Evolutionary conservation across 2,113 vertebrate genomes (phyloP), one percentile per base, ranked within the genome.

Genomic region (Todiramphus saurophagus): DNA sequence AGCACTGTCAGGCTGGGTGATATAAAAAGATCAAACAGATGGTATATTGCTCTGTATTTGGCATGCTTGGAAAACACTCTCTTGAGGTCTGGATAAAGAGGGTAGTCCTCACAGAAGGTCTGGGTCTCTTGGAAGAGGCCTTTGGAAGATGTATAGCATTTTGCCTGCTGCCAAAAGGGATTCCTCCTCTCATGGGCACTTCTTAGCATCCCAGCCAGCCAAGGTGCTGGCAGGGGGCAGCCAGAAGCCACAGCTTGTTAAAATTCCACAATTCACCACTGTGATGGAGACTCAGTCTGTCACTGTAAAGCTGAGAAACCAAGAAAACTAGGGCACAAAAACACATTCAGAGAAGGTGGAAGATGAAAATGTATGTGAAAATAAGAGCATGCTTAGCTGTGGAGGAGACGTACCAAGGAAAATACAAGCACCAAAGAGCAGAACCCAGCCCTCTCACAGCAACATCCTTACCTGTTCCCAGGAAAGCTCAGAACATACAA

Each of bases 181-280:
- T 27, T 92, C 33, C 27, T 74, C 5, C 56, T 87, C 56, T 43
- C 50, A 35, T 2, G 19, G 46, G n/a, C n/a, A 46, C 60, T 62
- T 28, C 28, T 83, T 43, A 83, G 58, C 46, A 50, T 15, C 60
- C 56, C 58, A 83, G 39, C 13, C 44, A 81, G 83, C 15, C 48
- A 35, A 33, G 30, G 17, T 27, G 10, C 12, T 10, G 4, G 21
- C 4, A 0, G 15, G 9, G 2, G 74, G 37, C n/a, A 93, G 39
- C 17, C 21, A 41, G 48, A 60, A 69, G 55, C 7, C 33, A 48
- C 28, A 21, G 37, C 10, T 72, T 5, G 1, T 63, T 41, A 24
- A 27, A 33, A 81, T 74, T 33, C n/a, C 46, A 74, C 58, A n/a
- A 9, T 39, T 12, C 1, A 0, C 63, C 1, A 0, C 63, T 66